These are phyloP conservation scores for Echiichthys vipera DNA, from an alignment of 2,797 vertebrate species.

Conservation along the genomic window DNA sequence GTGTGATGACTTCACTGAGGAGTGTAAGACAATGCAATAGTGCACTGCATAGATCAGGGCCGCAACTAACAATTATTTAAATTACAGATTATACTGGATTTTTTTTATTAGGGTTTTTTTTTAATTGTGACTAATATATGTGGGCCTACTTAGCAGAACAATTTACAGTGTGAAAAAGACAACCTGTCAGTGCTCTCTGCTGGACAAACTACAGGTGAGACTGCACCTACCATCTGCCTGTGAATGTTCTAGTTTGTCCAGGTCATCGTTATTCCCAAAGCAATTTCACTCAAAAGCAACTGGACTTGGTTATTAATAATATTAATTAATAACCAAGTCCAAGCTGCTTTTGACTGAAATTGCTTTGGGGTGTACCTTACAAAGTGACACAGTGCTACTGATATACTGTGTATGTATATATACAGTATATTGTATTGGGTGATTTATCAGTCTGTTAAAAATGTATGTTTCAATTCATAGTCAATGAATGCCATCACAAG, in stretches of 20 bases:
- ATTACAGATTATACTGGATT: background rate
- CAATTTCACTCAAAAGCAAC: too few species aligned
- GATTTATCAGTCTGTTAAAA: too few species aligned
- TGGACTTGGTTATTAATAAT: too few species aligned
- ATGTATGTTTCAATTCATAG: too few species aligned
- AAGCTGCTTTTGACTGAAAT: too few species aligned
- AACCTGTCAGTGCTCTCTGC: constrained; percentile 5
- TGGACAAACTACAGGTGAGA: constrained; percentile 9
- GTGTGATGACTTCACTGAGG: constrained; percentile 8
- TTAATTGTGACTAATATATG: background rate
- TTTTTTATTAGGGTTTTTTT: background rate
- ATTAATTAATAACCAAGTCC: too few species aligned
- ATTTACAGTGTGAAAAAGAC: background rate
- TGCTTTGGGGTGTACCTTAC: too few species aligned
- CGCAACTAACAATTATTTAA: background rate
- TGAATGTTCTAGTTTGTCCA: too few species aligned
- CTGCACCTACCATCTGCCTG: too few species aligned
- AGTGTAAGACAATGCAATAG: background rate
- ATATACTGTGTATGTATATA: too few species aligned
- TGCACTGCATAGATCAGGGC: background rate
- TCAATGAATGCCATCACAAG: too few species aligned
- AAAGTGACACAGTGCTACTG: background rate
- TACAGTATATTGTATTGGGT: background rate
- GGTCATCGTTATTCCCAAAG: too few species aligned
- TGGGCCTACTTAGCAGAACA: background rate